phyloP scores from a whole-genome alignment of 1,140 invertebrate species.

The Adoxophyes honmai region DNA sequence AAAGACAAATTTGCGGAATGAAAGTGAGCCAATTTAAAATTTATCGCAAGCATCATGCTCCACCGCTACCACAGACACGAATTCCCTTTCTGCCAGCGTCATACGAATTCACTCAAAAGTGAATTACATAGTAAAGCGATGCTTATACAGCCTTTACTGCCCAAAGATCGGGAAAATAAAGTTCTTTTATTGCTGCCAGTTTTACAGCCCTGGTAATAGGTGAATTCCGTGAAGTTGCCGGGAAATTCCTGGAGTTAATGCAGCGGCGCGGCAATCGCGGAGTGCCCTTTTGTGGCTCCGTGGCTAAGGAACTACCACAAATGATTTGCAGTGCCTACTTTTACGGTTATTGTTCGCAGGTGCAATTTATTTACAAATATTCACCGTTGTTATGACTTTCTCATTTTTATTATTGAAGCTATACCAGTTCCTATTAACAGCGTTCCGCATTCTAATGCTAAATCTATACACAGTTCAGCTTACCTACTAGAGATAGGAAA shows the following conservation, averaged over 20 bases:
- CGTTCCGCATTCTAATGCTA: too few species aligned
- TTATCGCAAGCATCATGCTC: constrained; percentile 17
- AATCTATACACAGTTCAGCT: too few species aligned
- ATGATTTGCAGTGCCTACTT: neutral
- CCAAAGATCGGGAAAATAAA: constrained; percentile 41
- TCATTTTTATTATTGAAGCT: too few species aligned
- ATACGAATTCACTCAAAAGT: constrained; percentile 28
- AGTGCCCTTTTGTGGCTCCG: neutral
- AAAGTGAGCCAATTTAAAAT: constrained; percentile 28
- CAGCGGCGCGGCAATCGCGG: neutral
- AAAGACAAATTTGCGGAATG: constrained; percentile 2
- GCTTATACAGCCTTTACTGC: constrained; percentile 35
- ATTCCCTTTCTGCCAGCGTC: constrained; percentile 27
- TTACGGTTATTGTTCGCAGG: too few species aligned
- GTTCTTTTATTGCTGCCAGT: constrained; percentile 40
- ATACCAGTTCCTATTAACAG: too few species aligned
- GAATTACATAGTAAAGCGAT: constrained; percentile 40
- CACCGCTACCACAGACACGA: constrained; percentile 20
- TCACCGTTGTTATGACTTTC: too few species aligned
- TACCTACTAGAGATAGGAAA: too few species aligned
- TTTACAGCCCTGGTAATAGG: constrained; percentile 38
- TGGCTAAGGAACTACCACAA: neutral
- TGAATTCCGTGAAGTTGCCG: constrained; percentile 26
- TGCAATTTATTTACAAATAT: too few species aligned
- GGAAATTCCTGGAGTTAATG: constrained; percentile 26